Evolutionary conservation across 1,140 invertebrate genomes (phyloP), one percentile per base, ranked within the genome.

Genomic region (Zaprionus davidi): DNA sequence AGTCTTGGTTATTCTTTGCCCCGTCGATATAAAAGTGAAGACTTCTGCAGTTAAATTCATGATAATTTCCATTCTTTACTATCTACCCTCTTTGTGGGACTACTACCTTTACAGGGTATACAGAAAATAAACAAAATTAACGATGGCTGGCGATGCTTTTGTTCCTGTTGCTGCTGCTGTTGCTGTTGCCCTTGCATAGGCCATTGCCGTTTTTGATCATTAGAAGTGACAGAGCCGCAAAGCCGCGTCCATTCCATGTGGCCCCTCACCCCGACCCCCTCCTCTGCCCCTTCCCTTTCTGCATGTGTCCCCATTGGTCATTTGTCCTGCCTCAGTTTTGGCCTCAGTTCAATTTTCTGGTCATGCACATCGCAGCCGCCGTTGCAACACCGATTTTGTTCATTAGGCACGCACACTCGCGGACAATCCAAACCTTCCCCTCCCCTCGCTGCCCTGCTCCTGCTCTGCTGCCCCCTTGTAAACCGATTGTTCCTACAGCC

Each of bases 261-360:
- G 17, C 15, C 34, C 28, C 7, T 31, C 28, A 9, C 28, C 7
- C 26, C 22, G 5, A 12, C 17, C 12, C 4, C 5, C 5, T 17
- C 15, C 9, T 7, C 24, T 12, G 13, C 9, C 3, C 15, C 20
- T 26, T 13, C 36, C 51, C 66, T 44, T 28, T 57, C 46, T 68
- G 7, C 53, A 26, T 57, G 49, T 46, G 28, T 26, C 38, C 53
- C 44, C 55, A 44, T 77, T 78, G 83, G 72, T 77, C 82, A 87
- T 86, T 86, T 87, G 76, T 87, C 80, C 76, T 79, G 66, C 63
- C 72, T 87, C 83, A 71, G 76, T 82, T 85, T 77, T 79, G 81
- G 80, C 70, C 81, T 76, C 60, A 71, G 85, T 84, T 90, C 85
- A 87, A 87, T 87, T 87, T 87, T 87, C 84, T 87, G 84, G 84